phyloP scores from a whole-genome alignment of 2,888 invertebrate species.

The Therioaphis trifolii region DNA sequence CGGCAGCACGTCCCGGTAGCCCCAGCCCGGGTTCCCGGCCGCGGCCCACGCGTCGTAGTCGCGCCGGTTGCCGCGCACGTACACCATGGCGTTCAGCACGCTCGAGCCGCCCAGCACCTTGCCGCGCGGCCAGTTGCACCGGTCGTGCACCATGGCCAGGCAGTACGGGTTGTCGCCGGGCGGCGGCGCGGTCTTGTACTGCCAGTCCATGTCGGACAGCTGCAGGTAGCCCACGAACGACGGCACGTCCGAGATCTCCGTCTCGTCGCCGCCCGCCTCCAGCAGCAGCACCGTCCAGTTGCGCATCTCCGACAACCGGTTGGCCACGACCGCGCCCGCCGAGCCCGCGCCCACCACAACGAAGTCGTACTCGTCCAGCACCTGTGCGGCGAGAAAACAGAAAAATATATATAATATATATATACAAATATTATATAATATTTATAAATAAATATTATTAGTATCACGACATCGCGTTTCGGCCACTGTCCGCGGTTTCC shows the following conservation, averaged over 20 bases:
- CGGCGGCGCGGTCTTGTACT: conserved; percentile 85
- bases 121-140: conserved; percentile 93
- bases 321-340: conserved; percentile 89
- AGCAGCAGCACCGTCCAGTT: conserved; percentile 86
- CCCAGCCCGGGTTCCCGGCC: conserved; percentile 88
- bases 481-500: too few species aligned
- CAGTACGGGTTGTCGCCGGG: conserved; percentile 83
- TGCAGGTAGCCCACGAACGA: conserved; percentile 85
- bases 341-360: conserved; percentile 89
- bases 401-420: too few species aligned
- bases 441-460: too few species aligned
- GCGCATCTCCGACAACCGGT: conserved; percentile 81
- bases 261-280: conserved; percentile 86
- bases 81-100: conserved; percentile 91
- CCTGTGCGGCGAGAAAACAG: too few species aligned
- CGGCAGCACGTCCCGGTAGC: conserved; percentile 82
- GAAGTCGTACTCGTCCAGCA: conserved; percentile 85
- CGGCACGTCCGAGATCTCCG: conserved; percentile 88
- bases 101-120: conserved; percentile 81
- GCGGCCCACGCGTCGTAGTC: conserved; percentile 90
- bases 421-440: too few species aligned
- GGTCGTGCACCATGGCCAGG: conserved; percentile 85
- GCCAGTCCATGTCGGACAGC: conserved; percentile 89
- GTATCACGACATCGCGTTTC: too few species aligned
- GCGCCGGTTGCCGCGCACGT: conserved; percentile 85